These are phyloP conservation scores for Pungitius pungitius DNA, from an alignment of 2,113 vertebrate genomes.

Conservation along the genomic window DNA sequence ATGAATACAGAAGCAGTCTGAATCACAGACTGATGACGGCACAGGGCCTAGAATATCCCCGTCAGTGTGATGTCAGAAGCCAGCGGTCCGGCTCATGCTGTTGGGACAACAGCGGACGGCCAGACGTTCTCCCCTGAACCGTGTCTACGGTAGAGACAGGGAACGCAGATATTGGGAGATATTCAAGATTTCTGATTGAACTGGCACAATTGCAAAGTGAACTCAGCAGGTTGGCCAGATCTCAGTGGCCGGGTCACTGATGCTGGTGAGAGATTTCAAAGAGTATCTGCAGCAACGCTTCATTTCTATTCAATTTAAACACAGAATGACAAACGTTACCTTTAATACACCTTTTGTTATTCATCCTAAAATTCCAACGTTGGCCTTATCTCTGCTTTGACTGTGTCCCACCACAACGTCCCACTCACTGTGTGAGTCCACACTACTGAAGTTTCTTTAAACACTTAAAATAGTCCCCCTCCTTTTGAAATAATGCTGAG, in stretches of 20 bases:
- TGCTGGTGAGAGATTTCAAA: constrained; percentile 5
- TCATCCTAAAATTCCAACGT: background rate
- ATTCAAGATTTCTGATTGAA: constrained; percentile 47
- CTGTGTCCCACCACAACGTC: too few relatives aligned
- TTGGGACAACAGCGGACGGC: constrained; percentile 2
- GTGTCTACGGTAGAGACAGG: too few relatives aligned
- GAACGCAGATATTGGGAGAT: constrained; percentile 13
- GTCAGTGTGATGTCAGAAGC: constrained; percentile 10
- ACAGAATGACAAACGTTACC: background rate
- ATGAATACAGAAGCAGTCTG: constrained; percentile 59
- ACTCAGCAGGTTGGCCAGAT: constrained; percentile 34
- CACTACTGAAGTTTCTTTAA: background rate
- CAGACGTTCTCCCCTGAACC: too few relatives aligned
- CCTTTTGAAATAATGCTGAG: background rate
- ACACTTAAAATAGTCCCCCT: too few relatives aligned
- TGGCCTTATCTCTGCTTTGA: background rate
- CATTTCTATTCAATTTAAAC: background rate
- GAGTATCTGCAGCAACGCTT: background rate
- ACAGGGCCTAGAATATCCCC: constrained; percentile 39
- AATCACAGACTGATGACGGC: constrained; percentile 2
- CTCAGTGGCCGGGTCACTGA: background rate
- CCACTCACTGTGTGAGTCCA: too few relatives aligned
- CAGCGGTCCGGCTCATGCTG: constrained; percentile 10
- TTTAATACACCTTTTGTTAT: background rate
- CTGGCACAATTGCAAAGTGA: constrained; percentile 39